Conservation (phyloP, 1,140 invertebrate genomes). For the Aphelinus atriplicis region DNA sequence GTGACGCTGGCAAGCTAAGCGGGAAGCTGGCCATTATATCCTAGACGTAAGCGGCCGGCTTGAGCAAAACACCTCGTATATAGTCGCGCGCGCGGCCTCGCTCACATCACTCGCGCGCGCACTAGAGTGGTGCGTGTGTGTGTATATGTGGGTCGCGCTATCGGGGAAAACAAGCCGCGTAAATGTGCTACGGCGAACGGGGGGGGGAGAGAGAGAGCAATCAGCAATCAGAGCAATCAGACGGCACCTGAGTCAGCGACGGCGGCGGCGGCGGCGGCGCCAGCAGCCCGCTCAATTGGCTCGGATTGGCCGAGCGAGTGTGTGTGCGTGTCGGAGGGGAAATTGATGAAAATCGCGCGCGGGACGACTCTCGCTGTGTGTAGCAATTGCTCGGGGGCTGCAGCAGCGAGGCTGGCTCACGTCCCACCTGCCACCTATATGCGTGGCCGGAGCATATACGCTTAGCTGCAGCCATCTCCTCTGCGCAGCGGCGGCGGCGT, state of each 20-base stretch:
- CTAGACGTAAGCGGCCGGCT: too few species aligned
- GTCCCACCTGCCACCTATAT: neutral
- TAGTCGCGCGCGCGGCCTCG: neutral
- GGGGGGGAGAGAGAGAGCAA: conserved; percentile 8
- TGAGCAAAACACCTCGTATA: too few species aligned
- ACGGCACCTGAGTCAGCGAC: conserved; percentile 22
- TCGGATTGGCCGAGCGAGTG: conserved; percentile 7
- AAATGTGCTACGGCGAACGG: neutral
- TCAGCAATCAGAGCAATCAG: neutral
- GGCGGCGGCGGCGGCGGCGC: conserved; percentile 4
- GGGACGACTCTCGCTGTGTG: neutral
- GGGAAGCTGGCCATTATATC: too few species aligned
- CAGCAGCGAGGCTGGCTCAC: neutral
- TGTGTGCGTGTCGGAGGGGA: neutral
- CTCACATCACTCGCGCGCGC: neutral
- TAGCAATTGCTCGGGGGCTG: neutral
- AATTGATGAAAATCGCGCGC: conserved; percentile 30
- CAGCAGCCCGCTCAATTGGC: conserved; percentile 11
- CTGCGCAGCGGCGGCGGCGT: too few species aligned
- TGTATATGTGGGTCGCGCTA: too few species aligned
- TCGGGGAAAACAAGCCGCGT: neutral
- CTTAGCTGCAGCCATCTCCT: too few species aligned
- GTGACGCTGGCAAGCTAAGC: too few species aligned
- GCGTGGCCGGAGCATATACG: too few species aligned
- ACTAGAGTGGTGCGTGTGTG: neutral